phyloP scores from a whole-genome alignment of 2,888 invertebrate species.

The Abscondita cerata region DNA sequence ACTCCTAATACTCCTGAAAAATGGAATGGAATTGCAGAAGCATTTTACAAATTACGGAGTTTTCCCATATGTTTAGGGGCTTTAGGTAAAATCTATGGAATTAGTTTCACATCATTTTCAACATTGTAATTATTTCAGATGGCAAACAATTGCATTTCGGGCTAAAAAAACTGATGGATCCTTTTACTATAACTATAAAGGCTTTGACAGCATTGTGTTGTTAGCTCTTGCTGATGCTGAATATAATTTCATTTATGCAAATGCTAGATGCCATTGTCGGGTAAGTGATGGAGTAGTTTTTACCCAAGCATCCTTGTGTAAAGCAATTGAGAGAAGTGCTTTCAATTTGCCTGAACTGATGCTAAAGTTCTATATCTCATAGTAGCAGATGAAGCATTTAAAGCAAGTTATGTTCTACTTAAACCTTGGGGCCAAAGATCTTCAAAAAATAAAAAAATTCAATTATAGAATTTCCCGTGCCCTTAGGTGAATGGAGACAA shows the following conservation, averaged over 20 bases:
- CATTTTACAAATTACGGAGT: no score
- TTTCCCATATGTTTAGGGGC: neutral
- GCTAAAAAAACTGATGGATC: neutral
- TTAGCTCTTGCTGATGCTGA: neutral
- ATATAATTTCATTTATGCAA: conserved; percentile 2
- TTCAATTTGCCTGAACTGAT: neutral
- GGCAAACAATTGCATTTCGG: no score
- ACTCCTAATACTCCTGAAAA: neutral
- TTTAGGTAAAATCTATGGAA: no score
- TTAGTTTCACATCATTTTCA: no score
- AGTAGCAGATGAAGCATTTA: neutral
- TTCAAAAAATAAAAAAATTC: no score
- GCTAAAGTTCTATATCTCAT: neutral
- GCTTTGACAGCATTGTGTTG: neutral
- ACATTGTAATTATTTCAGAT: no score
- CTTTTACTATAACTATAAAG: neutral
- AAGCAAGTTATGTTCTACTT: neutral
- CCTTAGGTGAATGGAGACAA: no score
- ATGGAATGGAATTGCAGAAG: no score
- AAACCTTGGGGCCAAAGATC: neutral
- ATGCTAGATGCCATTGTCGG: neutral
- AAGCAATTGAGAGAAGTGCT: neutral
- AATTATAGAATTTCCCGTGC: neutral
- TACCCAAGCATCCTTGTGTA: neutral
- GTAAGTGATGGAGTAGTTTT: neutral